Base-by-base conservation (phyloP, 2,113 vertebrate genomes). In the Istiophorus platypterus region DNA sequence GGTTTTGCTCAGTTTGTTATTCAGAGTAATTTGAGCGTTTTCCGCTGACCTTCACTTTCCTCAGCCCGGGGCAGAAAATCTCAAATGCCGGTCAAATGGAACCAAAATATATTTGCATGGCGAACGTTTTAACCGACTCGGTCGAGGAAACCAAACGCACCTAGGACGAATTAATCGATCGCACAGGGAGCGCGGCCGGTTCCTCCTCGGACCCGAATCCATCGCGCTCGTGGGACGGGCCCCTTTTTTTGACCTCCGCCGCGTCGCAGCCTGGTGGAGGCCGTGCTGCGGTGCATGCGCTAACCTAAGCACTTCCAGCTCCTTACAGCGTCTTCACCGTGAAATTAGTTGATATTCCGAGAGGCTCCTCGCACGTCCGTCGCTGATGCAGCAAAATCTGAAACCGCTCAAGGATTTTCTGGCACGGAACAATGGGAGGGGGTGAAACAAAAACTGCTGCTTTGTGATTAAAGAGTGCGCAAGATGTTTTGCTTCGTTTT, bases 371-470 rank as follows among this genome's bases (percentile, higher is more conserved):
- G 67, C 68, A 42, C 20, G 67, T 42, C 47, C 34, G 18, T 13
- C 70, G 89, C 91, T 89, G 91, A 91, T 54, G 10, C 63, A 69
- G 81, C 41, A 5, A 61, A 76, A n/a, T n/a, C 62, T 31, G 10
- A 24, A 78, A 71, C 52, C 2, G 56, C 61, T 24, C 22, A 58
- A 77, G 78, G 66, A 82, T 85, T 81, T 45, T 68, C 51, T 75
- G 13, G 59, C 31, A 17, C 41, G 52, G 68, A 82, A 88, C 72
- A 84, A 78, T 58, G n/a, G n/a, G n/a, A n/a, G n/a, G n/a, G n/a
- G n/a, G n/a, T n/a, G n/a, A n/a, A n/a, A 49, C 42, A 57, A 56
- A 24, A 39, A 17, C 59, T 73, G 80, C 80, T 49, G 71, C 70
- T 79, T 77, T 49, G 13, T 61, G 68, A 64, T 37, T 54, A 29